Conservation (phyloP, 1,140 invertebrate genomes). For the Trialeurodes vaporariorum region DNA sequence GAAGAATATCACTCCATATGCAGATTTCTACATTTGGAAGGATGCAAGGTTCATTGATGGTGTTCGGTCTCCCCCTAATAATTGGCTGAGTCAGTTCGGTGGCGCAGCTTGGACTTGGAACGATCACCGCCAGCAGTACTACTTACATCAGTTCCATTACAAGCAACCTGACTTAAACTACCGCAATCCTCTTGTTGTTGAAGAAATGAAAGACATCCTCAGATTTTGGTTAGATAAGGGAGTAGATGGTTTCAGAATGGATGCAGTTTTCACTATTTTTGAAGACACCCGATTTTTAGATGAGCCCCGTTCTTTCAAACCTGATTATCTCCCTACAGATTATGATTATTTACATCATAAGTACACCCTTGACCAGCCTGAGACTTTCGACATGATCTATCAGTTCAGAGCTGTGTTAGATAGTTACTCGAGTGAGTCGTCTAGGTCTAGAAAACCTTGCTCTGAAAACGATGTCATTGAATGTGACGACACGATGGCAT, state of each 20-base stretch:
- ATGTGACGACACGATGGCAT: neutral
- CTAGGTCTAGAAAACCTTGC: neutral
- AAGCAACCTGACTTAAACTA: slow-evolving; percentile 66
- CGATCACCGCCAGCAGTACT: slow-evolving; percentile 50
- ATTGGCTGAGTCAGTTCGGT: slow-evolving; percentile 42
- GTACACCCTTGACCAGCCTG: slow-evolving; percentile 46
- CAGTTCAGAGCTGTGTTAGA: slow-evolving; percentile 14
- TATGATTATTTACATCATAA: slow-evolving; percentile 36
- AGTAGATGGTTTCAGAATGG: slow-evolving; percentile 55
- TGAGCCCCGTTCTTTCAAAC: slow-evolving; percentile 21
- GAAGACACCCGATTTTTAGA: slow-evolving; percentile 35
- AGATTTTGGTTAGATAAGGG: slow-evolving; percentile 52
- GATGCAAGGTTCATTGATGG: slow-evolving; percentile 40
- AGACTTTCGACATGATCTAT: slow-evolving; percentile 45
- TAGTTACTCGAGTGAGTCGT: neutral
- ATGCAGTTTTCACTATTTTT: slow-evolving; percentile 41
- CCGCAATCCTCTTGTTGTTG: slow-evolving; percentile 42
- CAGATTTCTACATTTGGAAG: slow-evolving; percentile 66
- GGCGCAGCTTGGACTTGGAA: slow-evolving; percentile 59
- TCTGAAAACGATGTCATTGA: neutral
- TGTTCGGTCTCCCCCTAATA: slow-evolving; percentile 39
- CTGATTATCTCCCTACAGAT: neutral
- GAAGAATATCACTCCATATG: slow-evolving; percentile 42
- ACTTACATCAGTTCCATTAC: slow-evolving; percentile 54
- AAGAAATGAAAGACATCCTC: slow-evolving; percentile 42